Percentiles rank a stretch among this genome's conserved stretches.
phyloP scores from a whole-genome alignment of 2,113 vertebrate species.

The Aspidoscelis tigris region DNA sequence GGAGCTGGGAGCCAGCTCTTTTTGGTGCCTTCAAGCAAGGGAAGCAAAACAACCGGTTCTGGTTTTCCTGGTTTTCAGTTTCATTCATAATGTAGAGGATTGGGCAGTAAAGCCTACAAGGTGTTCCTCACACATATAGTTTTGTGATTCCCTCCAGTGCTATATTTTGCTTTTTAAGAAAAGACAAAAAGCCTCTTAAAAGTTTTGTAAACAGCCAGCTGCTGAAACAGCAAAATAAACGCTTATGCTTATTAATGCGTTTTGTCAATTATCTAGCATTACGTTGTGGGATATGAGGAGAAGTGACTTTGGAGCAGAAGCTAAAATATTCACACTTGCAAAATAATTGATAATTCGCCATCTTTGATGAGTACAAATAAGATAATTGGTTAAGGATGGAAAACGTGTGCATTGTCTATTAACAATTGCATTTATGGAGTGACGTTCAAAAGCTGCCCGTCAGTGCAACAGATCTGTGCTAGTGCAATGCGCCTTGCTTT shows the following conservation, averaged over 20 bases:
- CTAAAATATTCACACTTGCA: constrained; percentile 11
- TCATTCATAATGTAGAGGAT: neutral
- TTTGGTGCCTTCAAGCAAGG: neutral
- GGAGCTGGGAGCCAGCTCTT: neutral
- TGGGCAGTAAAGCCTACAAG: neutral
- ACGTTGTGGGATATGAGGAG: neutral
- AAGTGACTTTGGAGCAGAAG: neutral
- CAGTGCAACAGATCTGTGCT: too few relatives aligned
- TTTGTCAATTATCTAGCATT: neutral
- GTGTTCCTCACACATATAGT: neutral
- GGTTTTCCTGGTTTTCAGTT: neutral
- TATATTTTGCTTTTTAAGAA: constrained; percentile 66
- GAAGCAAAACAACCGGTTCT: neutral
- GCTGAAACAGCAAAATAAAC: constrained; percentile 9
- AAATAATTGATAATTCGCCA: neutral
- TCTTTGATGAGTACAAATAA: constrained; percentile 8
- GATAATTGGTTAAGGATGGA: neutral
- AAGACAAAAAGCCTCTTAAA: constrained; percentile 40
- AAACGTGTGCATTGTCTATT: neutral
- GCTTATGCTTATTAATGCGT: neutral
- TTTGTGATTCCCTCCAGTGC: constrained; percentile 51
- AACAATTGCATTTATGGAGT: too few relatives aligned
- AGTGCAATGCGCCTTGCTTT: too few relatives aligned
- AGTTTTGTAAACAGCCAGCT: neutral
- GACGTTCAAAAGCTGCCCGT: too few relatives aligned